Evolutionary conservation across 2,797 vertebrate species (phyloP).

Genomic region (Platyrinchus mystaceus): DNA sequence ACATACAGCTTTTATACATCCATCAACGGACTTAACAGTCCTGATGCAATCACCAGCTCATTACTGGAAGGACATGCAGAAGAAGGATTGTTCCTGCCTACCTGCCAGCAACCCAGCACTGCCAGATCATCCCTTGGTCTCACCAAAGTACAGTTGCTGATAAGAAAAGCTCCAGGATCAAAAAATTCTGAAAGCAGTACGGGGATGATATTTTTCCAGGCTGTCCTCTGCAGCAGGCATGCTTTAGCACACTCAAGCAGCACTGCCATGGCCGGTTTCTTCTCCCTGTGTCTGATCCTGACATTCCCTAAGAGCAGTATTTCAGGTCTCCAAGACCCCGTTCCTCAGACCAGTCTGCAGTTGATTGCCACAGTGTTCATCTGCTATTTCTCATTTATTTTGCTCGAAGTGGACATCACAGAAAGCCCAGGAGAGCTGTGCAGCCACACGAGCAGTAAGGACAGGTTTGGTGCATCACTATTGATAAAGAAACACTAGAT

Average conservation of each 20-base stretch:
- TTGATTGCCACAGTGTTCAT: neutral
- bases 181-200: neutral
- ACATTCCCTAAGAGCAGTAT: neutral
- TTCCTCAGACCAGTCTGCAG: neutral
- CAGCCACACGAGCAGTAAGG: neutral
- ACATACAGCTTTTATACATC: neutral
- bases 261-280: neutral
- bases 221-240: neutral
- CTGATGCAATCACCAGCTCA: neutral
- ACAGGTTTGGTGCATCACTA: neutral
- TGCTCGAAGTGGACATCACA: neutral
- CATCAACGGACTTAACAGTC: neutral
- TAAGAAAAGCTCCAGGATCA: neutral
- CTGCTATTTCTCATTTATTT: neutral
- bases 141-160: neutral
- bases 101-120: neutral
- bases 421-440: neutral
- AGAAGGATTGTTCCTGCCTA: neutral
- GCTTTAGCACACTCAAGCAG: neutral
- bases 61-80: neutral
- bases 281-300: neutral
- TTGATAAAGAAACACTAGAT: neutral
- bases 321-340: neutral
- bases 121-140: neutral
- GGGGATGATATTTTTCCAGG: neutral